phyloP scores from a whole-genome alignment of 2,888 invertebrate species.

The Eurytoma californica region DNA sequence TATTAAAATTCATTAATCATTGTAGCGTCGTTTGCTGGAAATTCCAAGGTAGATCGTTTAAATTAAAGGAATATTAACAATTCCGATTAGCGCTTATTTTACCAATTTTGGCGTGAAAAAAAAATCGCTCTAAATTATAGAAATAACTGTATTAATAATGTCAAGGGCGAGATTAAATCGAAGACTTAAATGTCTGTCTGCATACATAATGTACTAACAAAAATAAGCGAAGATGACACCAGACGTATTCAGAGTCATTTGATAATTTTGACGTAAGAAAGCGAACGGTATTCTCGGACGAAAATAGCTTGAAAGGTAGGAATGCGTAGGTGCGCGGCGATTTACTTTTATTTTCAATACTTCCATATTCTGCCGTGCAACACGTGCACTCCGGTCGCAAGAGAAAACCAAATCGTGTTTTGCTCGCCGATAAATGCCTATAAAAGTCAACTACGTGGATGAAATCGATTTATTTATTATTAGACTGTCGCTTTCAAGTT shows the following conservation, averaged over 20 bases:
- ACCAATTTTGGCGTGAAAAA: neutral
- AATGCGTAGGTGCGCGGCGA: slow-evolving; percentile 2
- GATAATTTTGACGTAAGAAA: neutral
- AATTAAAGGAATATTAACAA: no score
- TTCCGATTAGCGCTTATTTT: no score
- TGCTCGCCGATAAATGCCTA: no score
- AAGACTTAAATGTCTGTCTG: slow-evolving; percentile 21
- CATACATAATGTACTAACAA: neutral
- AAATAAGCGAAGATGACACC: slow-evolving; percentile 32
- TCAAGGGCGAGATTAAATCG: slow-evolving; percentile 37
- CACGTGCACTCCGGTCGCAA: neutral
- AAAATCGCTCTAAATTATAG: neutral
- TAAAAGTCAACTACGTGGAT: no score
- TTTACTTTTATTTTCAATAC: neutral
- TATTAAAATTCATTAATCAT: no score
- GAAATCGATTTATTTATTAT: no score
- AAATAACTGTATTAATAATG: slow-evolving; percentile 35
- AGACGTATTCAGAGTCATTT: neutral
- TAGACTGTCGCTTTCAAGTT: no score
- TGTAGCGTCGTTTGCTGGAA: no score
- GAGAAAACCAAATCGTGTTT: no score
- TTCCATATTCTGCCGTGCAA: no score
- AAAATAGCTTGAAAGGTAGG: slow-evolving; percentile 14
- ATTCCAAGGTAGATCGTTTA: no score
- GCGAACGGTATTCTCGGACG: neutral